Evolutionary conservation across 1,140 invertebrate genomes (phyloP), one percentile per base, ranked within the genome.

Genomic region (Cecropterus lyciades): DNA sequence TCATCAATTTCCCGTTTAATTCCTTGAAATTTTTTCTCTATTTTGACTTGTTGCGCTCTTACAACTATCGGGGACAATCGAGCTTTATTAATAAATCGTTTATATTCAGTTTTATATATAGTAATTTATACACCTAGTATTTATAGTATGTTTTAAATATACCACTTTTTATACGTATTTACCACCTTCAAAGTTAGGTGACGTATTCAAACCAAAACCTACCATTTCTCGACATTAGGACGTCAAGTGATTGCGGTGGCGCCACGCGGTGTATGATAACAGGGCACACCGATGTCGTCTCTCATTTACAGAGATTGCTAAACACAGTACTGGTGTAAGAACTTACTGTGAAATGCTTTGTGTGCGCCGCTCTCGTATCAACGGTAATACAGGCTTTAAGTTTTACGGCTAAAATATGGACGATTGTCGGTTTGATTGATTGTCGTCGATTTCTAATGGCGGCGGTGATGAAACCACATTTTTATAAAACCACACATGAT

Each of bases 261-360:
- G 63, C 52, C 63, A 30, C 27, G 16, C 63, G 43, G 51, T 17
- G 64, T 48, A 0, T 57, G 45, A 66, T 66, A 33, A 66, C 53
- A 66, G 64, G 52, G 30, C 40, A 49, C 16, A 4, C n/a, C 9
- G 43, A 66, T 66, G 64, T 66, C 64, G 52, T 27, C 52, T 66
- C 43, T 57, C 45, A 49, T 66, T 66, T 15, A 49, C 64, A 1
- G 45, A 57, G 33, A 66, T 66, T 66, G 46, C 64, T 57, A 66
- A 60, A 20, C 46, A 20, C 46, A 13, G 14, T 53, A 59, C 56
- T 9, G 27, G n/a, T 14, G 43, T 11, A 49, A 13, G 11, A 4
- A 33, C 20, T 10, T 24, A 10, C 49, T 51, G 15, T 49, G 16
- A 13, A 0, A 45, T 4, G 56, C 64, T 66, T 66, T 66, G 52